Evolutionary conservation across 2,797 vertebrate species (phyloP), one percentile per base, ranked within the genome.

Genomic region (Tympanoctomys barrerae): DNA sequence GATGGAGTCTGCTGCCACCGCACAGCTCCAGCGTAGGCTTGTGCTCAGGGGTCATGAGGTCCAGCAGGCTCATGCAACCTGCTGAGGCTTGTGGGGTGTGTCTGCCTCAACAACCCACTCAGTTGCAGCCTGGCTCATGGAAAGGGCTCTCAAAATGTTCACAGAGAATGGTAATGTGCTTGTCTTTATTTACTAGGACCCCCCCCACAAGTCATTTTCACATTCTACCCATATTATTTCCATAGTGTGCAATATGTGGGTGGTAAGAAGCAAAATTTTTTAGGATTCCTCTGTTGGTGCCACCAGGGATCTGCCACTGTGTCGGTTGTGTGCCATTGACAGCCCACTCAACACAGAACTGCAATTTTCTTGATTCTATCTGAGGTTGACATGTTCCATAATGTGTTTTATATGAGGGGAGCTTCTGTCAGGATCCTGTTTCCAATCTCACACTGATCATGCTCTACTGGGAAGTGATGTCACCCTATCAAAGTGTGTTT

Each of bases 321-420:
- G 75, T 89, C 95, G 84, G 78, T 87, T 57, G 24, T 86, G 68
- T 94, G 70, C 88, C 84, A 73, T 28, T 94, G 96, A 96, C 88
- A 66, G 59, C 87, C 95, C 78, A 49, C 83, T 97, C 91, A 97
- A 96, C 42, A 87, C 59, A 57, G 97, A 21, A 94, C n/a, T 89
- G 68, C n/a, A 36, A 92, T 62, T 97, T 98, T 92, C 75, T 75
- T 14, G 57, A 66, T 68, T 59, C 31, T 1, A 33, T 36, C 66
- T 26, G 19, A 3, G 3, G 68, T 9, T 16, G 75, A 81, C n/a
- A 5, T 24, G 1, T 13, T 73, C 87, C 12, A 81, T 22, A 71
- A 36, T 79, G 66, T 33, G 8, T 87, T 86, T 64, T 52, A 28
- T 36, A 31, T 21, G 18, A 18, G 6, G 28, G 57, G 22, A 18